Evolutionary conservation across 2,888 invertebrate species (phyloP), one percentile per base, ranked within the genome.

Genomic region (Pristionchus fissidentatus): DNA sequence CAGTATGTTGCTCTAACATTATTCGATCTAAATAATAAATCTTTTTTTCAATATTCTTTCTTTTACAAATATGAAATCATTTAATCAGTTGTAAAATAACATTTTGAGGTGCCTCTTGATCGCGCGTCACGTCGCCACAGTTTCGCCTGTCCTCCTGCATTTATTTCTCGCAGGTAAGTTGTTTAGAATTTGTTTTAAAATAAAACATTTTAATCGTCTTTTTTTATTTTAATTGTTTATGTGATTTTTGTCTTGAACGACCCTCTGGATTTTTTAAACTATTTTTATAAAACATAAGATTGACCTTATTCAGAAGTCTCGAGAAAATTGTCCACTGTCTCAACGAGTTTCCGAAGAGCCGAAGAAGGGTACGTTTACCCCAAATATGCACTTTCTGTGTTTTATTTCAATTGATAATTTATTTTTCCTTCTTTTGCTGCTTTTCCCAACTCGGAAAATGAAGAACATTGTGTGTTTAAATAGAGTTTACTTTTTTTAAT

Each of bases 251-350:
- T n/a, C n/a, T n/a, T n/a, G n/a, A n/a, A n/a, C n/a, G n/a, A n/a
- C n/a, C n/a, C n/a, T n/a, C n/a, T n/a, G n/a, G n/a, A 19, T 66
- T 66, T 19, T 62, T 5, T n/a, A 57, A 8, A 66, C 29, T 22
- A n/a, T 22, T n/a, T 13, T 55, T 70, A 26, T 7, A 38, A 22
- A 35, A 35, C 32, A 19, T 35, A 3, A 32, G 13, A 13, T 10
- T 15, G 29, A 62, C 35, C n/a, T 22, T 22, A 4, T n/a, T 32
- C 62, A 81, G 70, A 15, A 70, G 32, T 22, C 80, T 81, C 32
- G 80, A 81, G 46, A 81, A 81, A 46, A 81, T 81, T 46, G 46
- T 81, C 60, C 62, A 81, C 35, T 38, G 62, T 8, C 62, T 81
- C 29, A 81, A 81, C 32, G 32, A 62, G 10, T 81, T 81, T 32